Evolutionary conservation across 1,140 invertebrate genomes (phyloP), one percentile per base, ranked within the genome.

Genomic region (Drosophila tropicalis): DNA sequence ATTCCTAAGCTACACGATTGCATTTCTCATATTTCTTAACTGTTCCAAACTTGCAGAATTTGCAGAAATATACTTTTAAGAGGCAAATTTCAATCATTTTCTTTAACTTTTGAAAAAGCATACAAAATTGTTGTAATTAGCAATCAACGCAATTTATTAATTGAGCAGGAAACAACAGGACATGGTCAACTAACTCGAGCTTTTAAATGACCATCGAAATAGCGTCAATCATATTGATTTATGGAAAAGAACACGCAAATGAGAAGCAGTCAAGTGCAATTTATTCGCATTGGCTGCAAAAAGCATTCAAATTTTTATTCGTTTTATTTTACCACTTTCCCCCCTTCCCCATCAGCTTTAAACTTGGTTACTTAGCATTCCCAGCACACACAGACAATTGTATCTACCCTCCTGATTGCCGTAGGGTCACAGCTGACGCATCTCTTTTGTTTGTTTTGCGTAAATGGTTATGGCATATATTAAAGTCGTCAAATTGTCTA

Each of bases 361-460:
- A 51, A 51, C 9, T 36, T 36, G 17, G 44, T 47, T 51, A 19
- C 17, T 51, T 51, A 51, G 44, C 17, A 51, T 51, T 51, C 44
- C 9, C 7, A 22, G 17, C 44, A 51, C 44, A 22, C 10, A 51
- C 15, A 47, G 22, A 25, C 22, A 25, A 4, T 25, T 17, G 17
- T 17, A 19, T 13, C 5, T 17, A 19, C 44, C n/a, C 17, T 22
- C 17, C 7, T 51, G 44, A 17, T 51, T 4, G 34, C 3, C 44
- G 19, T 51, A 47, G 44, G 44, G 17, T 51, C 17, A 7, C 17
- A 51, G 44, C 44, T 51, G 44, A 51, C 9, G 10, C 17, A 22
- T 51, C 44, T 51, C 10, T 51, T 47, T 7, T 51, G 17, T 9
- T 47, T 17, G 15, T 47, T 22, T 47, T 2, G n/a, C 44, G 17